Evolutionary conservation across 2,113 vertebrate genomes (phyloP), one percentile per base, ranked within the genome.

Genomic region (Pristiophorus japonicus): DNA sequence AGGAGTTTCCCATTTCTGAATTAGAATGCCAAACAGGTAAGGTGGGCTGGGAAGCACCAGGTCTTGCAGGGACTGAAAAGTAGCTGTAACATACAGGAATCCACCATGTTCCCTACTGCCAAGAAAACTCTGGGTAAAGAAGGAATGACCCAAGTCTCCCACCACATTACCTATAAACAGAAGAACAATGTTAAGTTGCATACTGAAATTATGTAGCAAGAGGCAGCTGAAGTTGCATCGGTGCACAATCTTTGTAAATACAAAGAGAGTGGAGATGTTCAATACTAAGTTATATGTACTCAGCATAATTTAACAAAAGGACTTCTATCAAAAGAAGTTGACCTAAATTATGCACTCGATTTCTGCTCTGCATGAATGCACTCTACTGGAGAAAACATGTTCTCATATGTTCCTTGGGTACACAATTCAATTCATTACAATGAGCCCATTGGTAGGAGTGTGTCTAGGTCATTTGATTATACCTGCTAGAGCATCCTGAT

Each of bases 1-100:
- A 93, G 99, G 99, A 70, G 99, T 99, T 97, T 99, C 99, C 99
- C 99, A 99, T 97, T 99, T 99, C 98, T 99, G 99, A 96, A 99
- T 98, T 95, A 99, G 98, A 97, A 99, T 98, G 81, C 98, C 99
- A 95, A 99, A 99, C 97, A 99, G 97, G 97, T 98, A 99, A 0
- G 99, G 99, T 4, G 99, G 98, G 96, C 98, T 98, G 95, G 99
- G 99, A 96, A 99, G 98, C 95, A 99, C 98, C 96, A 99, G 97
- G 97, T 99, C 99, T 97, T 99, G 99, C 95, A 99, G 97, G 42
- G 99, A 99, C 97, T 99, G 99, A 97, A 99, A 99, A 3, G 98
- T 99, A 11, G 99, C 98, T 84, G 97, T 98, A 95, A 99, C 98
- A 96, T 99, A 99, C 96, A 99, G 97, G 97, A 99, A 99, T 47